phyloP scores from a whole-genome alignment of 2,797 vertebrate species.

The Dromococcyx pavoninus region DNA sequence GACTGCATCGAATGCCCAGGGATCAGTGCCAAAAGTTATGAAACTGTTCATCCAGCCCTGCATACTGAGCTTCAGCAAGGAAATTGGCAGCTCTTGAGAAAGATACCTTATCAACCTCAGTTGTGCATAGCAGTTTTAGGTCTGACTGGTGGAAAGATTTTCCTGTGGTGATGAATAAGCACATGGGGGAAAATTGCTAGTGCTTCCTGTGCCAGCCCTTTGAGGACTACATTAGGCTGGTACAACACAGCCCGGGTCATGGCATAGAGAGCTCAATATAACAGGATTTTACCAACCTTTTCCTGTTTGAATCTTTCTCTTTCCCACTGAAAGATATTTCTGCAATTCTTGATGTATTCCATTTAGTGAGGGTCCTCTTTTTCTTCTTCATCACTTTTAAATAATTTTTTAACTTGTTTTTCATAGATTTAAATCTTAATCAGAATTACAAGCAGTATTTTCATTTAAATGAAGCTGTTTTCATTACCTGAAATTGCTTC shows the following conservation, averaged over 20 bases:
- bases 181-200: neutral
- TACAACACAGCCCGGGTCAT: neutral
- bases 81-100: neutral
- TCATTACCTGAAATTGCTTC: neutral
- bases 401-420: neutral
- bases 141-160: neutral
- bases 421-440: neutral
- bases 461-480: neutral
- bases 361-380: neutral
- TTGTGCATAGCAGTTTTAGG: neutral
- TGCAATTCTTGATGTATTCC: neutral
- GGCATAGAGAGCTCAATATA: neutral
- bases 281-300: neutral
- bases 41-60: neutral
- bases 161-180: neutral
- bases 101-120: neutral
- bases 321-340: neutral
- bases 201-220: neutral
- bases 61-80: neutral
- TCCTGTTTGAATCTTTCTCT: neutral
- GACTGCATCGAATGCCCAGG: fast-evolving
- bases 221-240: neutral
- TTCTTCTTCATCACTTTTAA: neutral
- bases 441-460: neutral
- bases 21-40: neutral